These are phyloP conservation scores for Apantesis nais DNA, from an alignment of 2,888 invertebrate species.

Conservation along the genomic window DNA sequence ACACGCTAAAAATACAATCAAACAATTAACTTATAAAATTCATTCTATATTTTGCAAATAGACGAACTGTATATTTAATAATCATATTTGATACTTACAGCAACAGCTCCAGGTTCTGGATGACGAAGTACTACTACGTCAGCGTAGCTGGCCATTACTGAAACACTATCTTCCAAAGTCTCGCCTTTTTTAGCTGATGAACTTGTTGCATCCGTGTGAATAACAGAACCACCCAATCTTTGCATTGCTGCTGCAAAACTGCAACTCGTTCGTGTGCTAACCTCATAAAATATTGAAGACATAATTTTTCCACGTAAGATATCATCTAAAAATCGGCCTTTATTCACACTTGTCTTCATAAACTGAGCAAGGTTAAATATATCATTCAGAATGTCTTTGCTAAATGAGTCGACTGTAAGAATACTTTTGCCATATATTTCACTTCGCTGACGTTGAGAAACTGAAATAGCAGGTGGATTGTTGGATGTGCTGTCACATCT, in stretches of 20 bases:
- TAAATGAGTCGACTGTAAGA: conserved; percentile 93
- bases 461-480: conserved; percentile 68
- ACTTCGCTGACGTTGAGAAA: conserved; percentile 78
- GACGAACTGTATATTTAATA: neutral
- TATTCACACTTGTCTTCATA: conserved; percentile 92
- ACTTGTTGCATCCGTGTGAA: conserved; percentile 94
- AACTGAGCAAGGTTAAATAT: conserved; percentile 97
- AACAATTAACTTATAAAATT: neutral
- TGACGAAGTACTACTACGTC: conserved; percentile 98
- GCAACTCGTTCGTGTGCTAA: conserved; percentile 97
- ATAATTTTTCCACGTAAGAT: conserved; percentile 96
- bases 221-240: conserved; percentile 96
- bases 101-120: conserved; percentile 95
- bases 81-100: conserved; percentile 85
- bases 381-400: conserved; percentile 95
- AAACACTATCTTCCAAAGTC: conserved; percentile 94
- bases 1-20: conserved; percentile 87
- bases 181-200: conserved; percentile 99
- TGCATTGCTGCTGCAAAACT: conserved; percentile 99
- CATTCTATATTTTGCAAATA: neutral
- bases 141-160: conserved; percentile 95
- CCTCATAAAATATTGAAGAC: conserved; percentile 99
- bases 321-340: conserved; percentile 93
- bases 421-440: conserved; percentile 90
- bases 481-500: conserved; percentile 86